Percentiles rank a stretch among this genome's conserved stretches.
phyloP scores from a whole-genome alignment of 1,140 invertebrate species.

The Anastatus disparis region DNA sequence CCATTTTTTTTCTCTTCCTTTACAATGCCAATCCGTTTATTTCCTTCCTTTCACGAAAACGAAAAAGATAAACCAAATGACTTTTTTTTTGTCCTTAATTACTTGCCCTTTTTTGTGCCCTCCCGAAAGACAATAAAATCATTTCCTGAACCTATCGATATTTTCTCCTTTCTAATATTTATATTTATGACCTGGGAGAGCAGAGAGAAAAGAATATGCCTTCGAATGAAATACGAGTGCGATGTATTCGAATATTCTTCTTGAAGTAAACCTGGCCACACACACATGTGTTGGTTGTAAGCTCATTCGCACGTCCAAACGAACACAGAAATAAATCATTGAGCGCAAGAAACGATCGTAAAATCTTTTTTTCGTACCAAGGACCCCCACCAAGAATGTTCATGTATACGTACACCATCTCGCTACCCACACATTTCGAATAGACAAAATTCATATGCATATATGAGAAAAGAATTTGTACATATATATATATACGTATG shows the following conservation, averaged over 20 bases:
- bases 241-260: background rate
- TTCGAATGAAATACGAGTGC: slow-evolving; percentile 31
- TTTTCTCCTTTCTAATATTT: background rate
- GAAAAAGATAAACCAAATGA: background rate
- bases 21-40: background rate
- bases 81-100: background rate
- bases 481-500: slow-evolving; percentile 18
- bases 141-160: too few species aligned
- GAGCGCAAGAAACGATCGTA: slow-evolving; percentile 11
- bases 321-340: slow-evolving; percentile 31
- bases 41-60: background rate
- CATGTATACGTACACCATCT: too few species aligned
- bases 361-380: slow-evolving; percentile 7
- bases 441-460: too few species aligned
- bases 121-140: slow-evolving; percentile 29
- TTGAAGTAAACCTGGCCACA: background rate
- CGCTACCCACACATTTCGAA: too few species aligned
- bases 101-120: background rate
- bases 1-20: background rate
- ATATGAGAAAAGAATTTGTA: too few species aligned
- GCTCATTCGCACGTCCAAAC: slow-evolving; percentile 16
- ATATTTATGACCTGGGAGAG: slow-evolving; percentile 34
- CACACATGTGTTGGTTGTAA: slow-evolving; percentile 5
- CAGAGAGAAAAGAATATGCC: background rate
- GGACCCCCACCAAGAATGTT: slow-evolving; percentile 13